Conservation (phyloP, 2,888 invertebrate genomes). For the Anthophora plumipes region DNA sequence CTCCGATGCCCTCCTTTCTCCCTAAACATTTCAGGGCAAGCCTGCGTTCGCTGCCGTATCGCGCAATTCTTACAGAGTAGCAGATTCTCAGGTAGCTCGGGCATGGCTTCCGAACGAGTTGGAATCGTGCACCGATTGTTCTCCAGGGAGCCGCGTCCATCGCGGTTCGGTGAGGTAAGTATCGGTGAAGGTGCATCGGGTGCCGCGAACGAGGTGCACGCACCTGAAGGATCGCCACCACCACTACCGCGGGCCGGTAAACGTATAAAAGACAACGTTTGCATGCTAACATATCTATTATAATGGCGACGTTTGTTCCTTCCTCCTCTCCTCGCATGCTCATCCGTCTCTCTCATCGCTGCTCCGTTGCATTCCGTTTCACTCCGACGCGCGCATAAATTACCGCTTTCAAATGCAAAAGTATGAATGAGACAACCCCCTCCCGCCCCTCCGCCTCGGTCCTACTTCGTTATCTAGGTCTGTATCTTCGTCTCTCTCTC, state of each 20-base stretch:
- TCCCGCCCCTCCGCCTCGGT: slow-evolving; percentile 75
- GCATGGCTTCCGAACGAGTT: not conserved
- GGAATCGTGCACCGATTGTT: not conserved
- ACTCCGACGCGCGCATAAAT: slow-evolving; percentile 82
- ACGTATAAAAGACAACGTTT: slow-evolving; percentile 77
- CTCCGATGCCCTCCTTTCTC: too few relatives aligned
- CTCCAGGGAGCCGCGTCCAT: too few relatives aligned
- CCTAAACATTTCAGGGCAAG: not conserved
- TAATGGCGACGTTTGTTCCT: slow-evolving; percentile 76
- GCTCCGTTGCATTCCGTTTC: slow-evolving; percentile 68
- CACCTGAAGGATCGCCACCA: slow-evolving; percentile 49
- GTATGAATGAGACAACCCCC: slow-evolving; percentile 87
- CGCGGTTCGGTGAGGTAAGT: not conserved
- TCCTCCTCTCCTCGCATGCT: slow-evolving; percentile 50
- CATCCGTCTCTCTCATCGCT: not conserved
- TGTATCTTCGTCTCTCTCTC: not conserved
- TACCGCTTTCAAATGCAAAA: slow-evolving; percentile 87
- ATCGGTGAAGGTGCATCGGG: not conserved
- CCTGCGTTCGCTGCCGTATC: not conserved
- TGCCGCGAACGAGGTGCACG: slow-evolving; percentile 4
- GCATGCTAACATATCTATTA: slow-evolving; percentile 81
- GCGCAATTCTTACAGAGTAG: too few relatives aligned
- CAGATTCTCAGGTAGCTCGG: too few relatives aligned
- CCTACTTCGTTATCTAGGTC: slow-evolving; percentile 21
- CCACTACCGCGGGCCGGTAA: slow-evolving; percentile 48